A percentile compares a stretch with the other conserved stretches of the same genome.
phyloP scores from a whole-genome alignment of 2,113 vertebrate genomes.

The Tricholaema leucomelas region DNA sequence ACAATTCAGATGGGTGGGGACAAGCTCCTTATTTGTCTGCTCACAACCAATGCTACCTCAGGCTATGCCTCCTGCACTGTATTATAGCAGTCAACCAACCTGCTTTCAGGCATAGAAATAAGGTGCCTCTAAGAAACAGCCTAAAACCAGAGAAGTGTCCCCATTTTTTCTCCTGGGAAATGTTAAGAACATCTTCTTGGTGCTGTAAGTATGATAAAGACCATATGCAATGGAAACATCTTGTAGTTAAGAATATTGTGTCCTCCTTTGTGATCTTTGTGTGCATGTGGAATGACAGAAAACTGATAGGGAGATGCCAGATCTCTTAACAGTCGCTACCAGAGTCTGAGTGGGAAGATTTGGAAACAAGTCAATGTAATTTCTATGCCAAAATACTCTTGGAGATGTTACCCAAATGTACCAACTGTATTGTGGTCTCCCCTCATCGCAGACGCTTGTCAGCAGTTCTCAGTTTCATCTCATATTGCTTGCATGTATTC shows the following conservation, averaged over 20 bases:
- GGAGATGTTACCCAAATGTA: neutral
- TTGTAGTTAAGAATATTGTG: neutral
- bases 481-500: neutral
- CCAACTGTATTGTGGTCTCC: neutral
- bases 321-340: neutral
- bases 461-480: constrained; percentile 23
- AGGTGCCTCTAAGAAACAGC: neutral
- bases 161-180: neutral
- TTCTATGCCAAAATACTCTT: neutral
- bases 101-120: neutral
- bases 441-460: constrained; percentile 16
- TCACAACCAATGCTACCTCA: accelerated
- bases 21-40: neutral
- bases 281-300: neutral
- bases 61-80: neutral
- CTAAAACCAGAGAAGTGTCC: neutral
- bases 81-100: neutral
- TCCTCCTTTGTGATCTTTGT: neutral
- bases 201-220: neutral
- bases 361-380: neutral
- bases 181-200: neutral
- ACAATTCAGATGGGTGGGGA: neutral
- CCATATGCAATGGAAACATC: neutral
- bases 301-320: neutral
- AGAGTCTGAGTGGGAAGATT: constrained; percentile 24